Conservation (phyloP, 2,888 invertebrate genomes). For the Xylophagus ater region DNA sequence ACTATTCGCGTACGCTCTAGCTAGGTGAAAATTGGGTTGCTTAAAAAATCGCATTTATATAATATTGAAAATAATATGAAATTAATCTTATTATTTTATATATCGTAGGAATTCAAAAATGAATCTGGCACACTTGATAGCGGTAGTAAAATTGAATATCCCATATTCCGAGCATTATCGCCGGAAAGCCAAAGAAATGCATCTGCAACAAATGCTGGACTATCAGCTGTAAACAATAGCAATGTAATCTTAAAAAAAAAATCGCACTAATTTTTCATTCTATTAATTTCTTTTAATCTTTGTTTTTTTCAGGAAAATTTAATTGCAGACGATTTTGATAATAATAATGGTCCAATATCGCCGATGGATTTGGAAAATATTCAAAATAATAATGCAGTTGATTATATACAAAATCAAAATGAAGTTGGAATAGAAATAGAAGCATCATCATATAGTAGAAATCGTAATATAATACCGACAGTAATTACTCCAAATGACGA, state of each 20-base stretch:
- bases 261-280: not conserved
- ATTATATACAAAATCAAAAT: conserved; percentile 36
- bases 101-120: conserved; percentile 21
- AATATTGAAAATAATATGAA: too few species aligned
- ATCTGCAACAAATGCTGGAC: not conserved
- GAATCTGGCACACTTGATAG: conserved; percentile 18
- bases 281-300: not conserved
- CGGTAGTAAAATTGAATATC: conserved; percentile 20
- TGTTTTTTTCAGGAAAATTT: conserved; percentile 15
- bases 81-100: not conserved
- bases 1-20: too few species aligned
- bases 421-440: conserved; percentile 15
- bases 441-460: conserved; percentile 11
- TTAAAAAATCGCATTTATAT: too few species aligned
- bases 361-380: conserved; percentile 47
- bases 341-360: conserved; percentile 47
- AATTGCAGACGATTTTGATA: conserved; percentile 30
- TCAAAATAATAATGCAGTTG: conserved; percentile 45
- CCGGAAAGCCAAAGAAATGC: conserved; percentile 16
- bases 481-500: conserved; percentile 3
- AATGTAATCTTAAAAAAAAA: conserved; percentile 9
- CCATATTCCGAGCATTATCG: conserved; percentile 21
- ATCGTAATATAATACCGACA: conserved; percentile 15
- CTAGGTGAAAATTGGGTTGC: too few species aligned
- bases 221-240: conserved; percentile 13